These are phyloP conservation scores for Procambarus clarkii DNA, from an alignment of 1,140 invertebrate species.

Conservation along the genomic window DNA sequence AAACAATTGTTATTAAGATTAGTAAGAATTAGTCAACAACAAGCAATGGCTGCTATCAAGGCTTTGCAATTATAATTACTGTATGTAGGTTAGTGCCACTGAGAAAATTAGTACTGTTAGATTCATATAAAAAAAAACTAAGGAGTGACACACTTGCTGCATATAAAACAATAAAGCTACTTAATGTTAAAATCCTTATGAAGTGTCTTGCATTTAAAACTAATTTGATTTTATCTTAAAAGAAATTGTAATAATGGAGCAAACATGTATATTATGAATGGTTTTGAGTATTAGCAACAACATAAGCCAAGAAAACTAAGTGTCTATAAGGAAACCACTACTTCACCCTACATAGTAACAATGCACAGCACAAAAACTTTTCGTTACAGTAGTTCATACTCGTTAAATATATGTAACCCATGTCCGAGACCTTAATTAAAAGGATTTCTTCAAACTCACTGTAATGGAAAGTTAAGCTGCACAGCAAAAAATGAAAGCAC, in stretches of 20 bases:
- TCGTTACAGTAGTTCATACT: background rate
- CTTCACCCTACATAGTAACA: background rate
- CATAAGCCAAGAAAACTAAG: conserved; percentile 19
- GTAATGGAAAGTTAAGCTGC: conserved; percentile 28
- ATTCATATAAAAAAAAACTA: conserved; percentile 24
- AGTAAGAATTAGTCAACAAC: conserved; percentile 33
- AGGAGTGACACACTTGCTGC: conserved; percentile 47
- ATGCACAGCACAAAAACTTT: conserved; percentile 4
- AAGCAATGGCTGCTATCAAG: conserved; percentile 3
- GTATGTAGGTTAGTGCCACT: background rate
- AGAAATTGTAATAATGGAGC: background rate
- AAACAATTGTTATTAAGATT: background rate
- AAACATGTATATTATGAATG: conserved; percentile 7
- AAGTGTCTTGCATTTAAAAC: background rate
- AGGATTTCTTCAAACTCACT: conserved; percentile 31
- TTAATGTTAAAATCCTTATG: background rate
- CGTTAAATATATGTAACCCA: background rate
- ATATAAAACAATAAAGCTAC: background rate
- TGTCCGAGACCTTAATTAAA: background rate
- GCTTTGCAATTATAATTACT: background rate
- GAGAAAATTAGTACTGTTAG: conserved; percentile 30
- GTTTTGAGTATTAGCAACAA: conserved; percentile 11
- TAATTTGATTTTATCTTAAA: background rate
- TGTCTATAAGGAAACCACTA: conserved; percentile 39
- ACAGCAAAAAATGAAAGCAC: conserved; percentile 28